Evolutionary conservation across 2,797 vertebrate genomes (phyloP), one percentile per base, ranked within the genome.

Genomic region (Atherinosoma microstoma): DNA sequence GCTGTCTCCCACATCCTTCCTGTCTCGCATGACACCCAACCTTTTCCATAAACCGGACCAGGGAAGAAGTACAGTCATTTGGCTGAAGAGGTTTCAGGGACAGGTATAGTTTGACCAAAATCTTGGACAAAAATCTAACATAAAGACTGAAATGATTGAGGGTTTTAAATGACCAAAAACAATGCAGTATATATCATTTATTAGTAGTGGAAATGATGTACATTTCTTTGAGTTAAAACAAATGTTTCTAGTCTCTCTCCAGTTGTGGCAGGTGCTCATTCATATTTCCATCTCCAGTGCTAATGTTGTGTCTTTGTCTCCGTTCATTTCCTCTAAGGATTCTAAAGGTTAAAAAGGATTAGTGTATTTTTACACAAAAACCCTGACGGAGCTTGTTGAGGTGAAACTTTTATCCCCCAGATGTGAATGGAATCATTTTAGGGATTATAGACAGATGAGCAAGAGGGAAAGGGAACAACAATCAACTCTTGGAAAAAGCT

Each of bases 311-410:
- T 56, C 29, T 71, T 82, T 71, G n/a, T 67, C 64, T 73, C 40
- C 29, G 53, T 76, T 80, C 57, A 73, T 82, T 71, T 79, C 40
- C 68, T 45, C 5, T 47, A 34, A 58, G 73, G 76, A 75, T 87
- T 84, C 79, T 61, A 76, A 57, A 73, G 64, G 67, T 59, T 64
- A 76, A 36, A 12, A 18, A 49, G 82, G 80, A 86, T 87, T 86
- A 86, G 12, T 67, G 68, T 79, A 16, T 79, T 76, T 83, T 59
- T 61, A 76, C 64, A 67, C 66, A 73, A 35, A 81, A 71, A 42
- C 24, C 68, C 32, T 0, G 18, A 4, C 11, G 7, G 36, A 70
- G 38, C 45, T 71, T 6, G 42, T 12, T 30, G 54, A 70, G 76
- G 71, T 76, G 67, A 64, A 59, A 9, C 36, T 27, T 35, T 70